Evolutionary conservation across 2,888 invertebrate species (phyloP).

Genomic region (Amphipyra berbera): DNA sequence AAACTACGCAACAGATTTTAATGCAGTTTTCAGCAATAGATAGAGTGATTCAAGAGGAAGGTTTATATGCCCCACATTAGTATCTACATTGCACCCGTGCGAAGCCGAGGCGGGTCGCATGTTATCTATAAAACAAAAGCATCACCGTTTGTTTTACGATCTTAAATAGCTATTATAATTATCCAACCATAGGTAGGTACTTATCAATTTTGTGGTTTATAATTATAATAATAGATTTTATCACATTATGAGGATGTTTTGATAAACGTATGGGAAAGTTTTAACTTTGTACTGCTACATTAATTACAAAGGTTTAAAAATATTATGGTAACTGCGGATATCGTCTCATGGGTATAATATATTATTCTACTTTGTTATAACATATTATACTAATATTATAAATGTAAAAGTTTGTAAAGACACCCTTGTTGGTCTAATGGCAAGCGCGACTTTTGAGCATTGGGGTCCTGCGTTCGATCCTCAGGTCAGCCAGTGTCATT

Average conservation of each 20-base stretch:
- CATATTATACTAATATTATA: not conserved
- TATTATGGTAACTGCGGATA: conserved; percentile 4
- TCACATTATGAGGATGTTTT: not conserved
- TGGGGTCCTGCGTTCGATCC: no score
- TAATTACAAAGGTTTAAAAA: conserved; percentile 20
- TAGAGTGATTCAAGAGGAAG: no score
- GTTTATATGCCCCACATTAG: no score
- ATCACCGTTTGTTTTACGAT: not conserved
- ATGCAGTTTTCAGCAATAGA: no score
- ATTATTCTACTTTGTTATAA: not conserved
- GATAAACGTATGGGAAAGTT: conserved; percentile 2
- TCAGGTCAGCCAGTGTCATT: no score
- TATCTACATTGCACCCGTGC: no score
- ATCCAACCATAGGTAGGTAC: not conserved
- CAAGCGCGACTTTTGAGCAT: no score
- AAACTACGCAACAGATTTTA: no score
- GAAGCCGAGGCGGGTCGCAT: no score
- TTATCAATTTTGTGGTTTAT: not conserved
- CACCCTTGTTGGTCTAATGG: no score
- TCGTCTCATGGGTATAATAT: not conserved
- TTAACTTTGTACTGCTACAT: conserved; percentile 5
- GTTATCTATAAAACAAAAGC: no score
- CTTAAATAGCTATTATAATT: not conserved
- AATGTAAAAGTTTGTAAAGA: no score
- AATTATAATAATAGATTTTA: not conserved